phyloP scores from a whole-genome alignment of 2,113 vertebrate species.

The Pimephales promelas region DNA sequence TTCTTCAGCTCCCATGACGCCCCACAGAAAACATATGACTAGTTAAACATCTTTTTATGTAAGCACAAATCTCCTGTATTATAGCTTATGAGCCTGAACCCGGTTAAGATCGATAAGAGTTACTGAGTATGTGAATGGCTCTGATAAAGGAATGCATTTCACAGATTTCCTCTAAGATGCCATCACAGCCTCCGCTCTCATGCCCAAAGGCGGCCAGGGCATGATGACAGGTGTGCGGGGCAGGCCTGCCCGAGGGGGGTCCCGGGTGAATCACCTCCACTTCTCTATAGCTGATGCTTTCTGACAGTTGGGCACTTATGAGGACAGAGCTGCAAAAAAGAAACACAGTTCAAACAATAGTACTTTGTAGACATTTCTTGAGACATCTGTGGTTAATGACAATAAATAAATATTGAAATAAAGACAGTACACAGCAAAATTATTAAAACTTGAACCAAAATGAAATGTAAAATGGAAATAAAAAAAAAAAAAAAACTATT shows the following conservation, averaged over 20 bases:
- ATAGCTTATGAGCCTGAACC: neutral
- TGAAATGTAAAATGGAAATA: neutral
- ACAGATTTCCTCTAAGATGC: conserved; percentile 40
- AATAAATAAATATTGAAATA: neutral
- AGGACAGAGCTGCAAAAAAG: conserved; percentile 79
- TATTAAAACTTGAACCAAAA: neutral
- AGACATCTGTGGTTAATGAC: conserved; percentile 16
- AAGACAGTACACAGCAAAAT: neutral
- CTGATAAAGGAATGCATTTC: conserved; percentile 9
- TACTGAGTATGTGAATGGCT: conserved; percentile 11
- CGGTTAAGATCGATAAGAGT: neutral
- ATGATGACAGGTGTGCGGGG: conserved; percentile 68
- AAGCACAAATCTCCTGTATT: neutral
- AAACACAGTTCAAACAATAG: conserved; percentile 56
- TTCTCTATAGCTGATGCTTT: conserved; percentile 76
- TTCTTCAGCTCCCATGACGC: neutral
- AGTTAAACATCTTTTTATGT: neutral
- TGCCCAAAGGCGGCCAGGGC: conserved; percentile 30
- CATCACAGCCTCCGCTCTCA: conserved; percentile 14
- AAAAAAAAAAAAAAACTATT: neutral
- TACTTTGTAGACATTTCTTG: conserved; percentile 15
- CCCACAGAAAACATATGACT: neutral
- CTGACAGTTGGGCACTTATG: conserved; percentile 77
- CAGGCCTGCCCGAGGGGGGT: conserved; percentile 76
- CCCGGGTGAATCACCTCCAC: conserved; percentile 73